Conservation (phyloP, 1,140 invertebrate species). For the Drosophila virilis region DNA sequence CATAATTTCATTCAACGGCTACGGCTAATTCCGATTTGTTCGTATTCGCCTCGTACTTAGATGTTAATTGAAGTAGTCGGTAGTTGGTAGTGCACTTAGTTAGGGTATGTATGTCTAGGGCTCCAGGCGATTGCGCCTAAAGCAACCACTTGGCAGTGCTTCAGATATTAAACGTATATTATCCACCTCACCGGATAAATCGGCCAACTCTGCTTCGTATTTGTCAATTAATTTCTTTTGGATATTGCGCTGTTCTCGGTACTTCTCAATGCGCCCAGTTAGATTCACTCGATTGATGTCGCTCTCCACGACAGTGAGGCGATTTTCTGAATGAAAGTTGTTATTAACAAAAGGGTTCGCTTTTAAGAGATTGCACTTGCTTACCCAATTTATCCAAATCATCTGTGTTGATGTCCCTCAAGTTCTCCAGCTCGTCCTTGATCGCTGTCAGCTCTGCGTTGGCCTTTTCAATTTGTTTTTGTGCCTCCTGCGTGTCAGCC, state of each 20-base stretch:
- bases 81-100: slow-evolving; percentile 50
- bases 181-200: slow-evolving; percentile 91
- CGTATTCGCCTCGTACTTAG: slow-evolving; percentile 63
- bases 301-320: slow-evolving; percentile 90
- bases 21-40: slow-evolving; percentile 72
- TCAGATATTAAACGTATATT: slow-evolving; percentile 94
- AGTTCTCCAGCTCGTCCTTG: slow-evolving; percentile 90
- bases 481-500: slow-evolving; percentile 90
- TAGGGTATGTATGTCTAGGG: slow-evolving; percentile 75
- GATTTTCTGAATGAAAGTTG: slow-evolving; percentile 86
- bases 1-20: slow-evolving; percentile 79
- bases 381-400: slow-evolving; percentile 88
- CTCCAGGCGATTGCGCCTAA: slow-evolving; percentile 88
- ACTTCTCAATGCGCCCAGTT: slow-evolving; percentile 89
- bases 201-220: slow-evolving; percentile 91
- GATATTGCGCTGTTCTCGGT: slow-evolving; percentile 89
- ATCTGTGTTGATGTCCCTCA: slow-evolving; percentile 90
- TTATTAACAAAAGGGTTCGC: not conserved
- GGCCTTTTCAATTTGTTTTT: slow-evolving; percentile 92
- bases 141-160: slow-evolving; percentile 93
- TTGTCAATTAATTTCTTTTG: slow-evolving; percentile 92
- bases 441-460: slow-evolving; percentile 92
- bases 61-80: slow-evolving; percentile 78
- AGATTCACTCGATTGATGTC: slow-evolving; percentile 90
- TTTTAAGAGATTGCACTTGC: not conserved